A percentile compares a stretch with the other conserved stretches of the same genome.
phyloP scores from a whole-genome alignment of 2,113 vertebrate genomes.

The Rhagologus leucostigma region DNA sequence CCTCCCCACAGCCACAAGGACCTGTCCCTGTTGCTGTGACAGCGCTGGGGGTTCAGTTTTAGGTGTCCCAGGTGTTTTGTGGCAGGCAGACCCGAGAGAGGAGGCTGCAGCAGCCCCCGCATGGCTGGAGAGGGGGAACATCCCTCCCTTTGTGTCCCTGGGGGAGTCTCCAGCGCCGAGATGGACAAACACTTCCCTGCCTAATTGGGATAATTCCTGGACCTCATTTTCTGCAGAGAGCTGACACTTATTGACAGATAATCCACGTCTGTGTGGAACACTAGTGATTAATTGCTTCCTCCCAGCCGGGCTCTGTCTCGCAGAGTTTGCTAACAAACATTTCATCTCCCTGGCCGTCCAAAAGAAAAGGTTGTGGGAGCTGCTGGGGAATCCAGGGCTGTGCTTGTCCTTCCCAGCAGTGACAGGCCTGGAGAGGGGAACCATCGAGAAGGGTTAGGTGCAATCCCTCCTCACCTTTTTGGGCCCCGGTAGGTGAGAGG shows the following conservation, averaged over 20 bases:
- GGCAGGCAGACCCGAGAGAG: background rate
- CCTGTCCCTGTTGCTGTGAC: background rate
- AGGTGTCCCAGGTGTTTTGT: background rate
- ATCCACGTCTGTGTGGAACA: background rate
- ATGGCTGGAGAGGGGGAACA: background rate
- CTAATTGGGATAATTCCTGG: background rate
- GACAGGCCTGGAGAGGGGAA: background rate
- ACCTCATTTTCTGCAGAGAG: background rate
- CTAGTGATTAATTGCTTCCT: background rate
- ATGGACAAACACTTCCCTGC: background rate
- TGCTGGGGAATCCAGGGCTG: background rate
- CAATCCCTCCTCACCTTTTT: background rate
- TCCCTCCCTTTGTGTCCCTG: background rate
- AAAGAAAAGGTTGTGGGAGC: background rate
- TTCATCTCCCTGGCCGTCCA: background rate
- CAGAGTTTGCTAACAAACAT: background rate
- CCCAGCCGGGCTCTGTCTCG: background rate
- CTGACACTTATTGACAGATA: background rate
- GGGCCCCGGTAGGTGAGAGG: background rate
- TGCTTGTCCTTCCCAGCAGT: background rate
- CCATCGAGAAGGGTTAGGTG: background rate
- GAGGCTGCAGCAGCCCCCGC: background rate
- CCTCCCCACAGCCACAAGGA: fast-evolving
- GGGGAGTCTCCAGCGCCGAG: background rate
- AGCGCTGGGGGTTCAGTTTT: background rate